Conservation (phyloP, 1,140 invertebrate species). For the Euwallacea similis region DNA sequence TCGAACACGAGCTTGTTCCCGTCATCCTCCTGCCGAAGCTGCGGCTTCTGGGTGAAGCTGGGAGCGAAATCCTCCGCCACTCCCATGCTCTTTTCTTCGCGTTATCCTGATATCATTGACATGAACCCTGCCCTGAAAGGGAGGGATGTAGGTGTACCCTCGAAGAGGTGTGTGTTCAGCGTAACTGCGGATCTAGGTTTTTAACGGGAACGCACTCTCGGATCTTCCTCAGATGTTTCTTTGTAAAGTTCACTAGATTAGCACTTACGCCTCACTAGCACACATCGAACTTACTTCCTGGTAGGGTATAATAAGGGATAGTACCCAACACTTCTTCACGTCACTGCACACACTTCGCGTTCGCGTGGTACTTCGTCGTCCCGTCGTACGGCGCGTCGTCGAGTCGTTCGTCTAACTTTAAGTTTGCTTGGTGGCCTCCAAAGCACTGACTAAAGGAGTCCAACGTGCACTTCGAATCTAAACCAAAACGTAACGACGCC, state of each 20-base stretch:
- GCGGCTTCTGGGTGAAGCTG: slow-evolving; percentile 96
- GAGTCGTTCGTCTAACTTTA: slow-evolving; percentile 53
- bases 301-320: slow-evolving; percentile 29
- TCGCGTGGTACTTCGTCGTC: slow-evolving; percentile 49
- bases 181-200: slow-evolving; percentile 33
- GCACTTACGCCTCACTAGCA: slow-evolving; percentile 42
- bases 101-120: slow-evolving; percentile 50
- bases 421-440: slow-evolving; percentile 53
- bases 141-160: neutral
- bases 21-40: slow-evolving; percentile 92
- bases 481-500: slow-evolving; percentile 46
- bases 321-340: slow-evolving; percentile 41
- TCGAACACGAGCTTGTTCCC: slow-evolving; percentile 95
- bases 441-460: slow-evolving; percentile 53
- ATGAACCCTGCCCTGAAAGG: slow-evolving; percentile 45
- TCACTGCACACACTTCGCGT: slow-evolving; percentile 43
- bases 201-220: neutral
- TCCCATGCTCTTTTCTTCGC: slow-evolving; percentile 62
- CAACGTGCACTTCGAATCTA: slow-evolving; percentile 49
- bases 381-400: slow-evolving; percentile 52
- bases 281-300: slow-evolving; percentile 48
- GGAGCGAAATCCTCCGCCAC: slow-evolving; percentile 92
- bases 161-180: slow-evolving; percentile 16
- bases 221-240: slow-evolving; percentile 1
- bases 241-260: slow-evolving; percentile 28